These are phyloP conservation scores for Cepaea hortensis DNA, from an alignment of 2,888 invertebrate species.

Conservation along the genomic window DNA sequence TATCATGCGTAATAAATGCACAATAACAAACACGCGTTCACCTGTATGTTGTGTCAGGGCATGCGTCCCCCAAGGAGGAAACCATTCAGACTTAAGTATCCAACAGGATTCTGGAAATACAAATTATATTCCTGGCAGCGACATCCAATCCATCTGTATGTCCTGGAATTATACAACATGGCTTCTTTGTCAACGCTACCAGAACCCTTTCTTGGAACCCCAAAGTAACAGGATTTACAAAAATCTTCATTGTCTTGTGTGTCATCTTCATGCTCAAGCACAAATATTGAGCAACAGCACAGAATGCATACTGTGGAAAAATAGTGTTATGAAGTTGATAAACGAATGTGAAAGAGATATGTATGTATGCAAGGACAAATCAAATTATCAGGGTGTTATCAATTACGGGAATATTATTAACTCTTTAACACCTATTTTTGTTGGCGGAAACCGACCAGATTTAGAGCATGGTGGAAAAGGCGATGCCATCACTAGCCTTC, in stretches of 20 bases:
- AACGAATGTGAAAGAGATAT: not conserved
- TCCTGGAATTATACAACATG: not conserved
- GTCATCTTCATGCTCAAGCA: not conserved
- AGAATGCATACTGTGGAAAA: not conserved
- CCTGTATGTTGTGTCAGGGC: not conserved
- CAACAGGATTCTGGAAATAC: no score
- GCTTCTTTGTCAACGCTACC: constrained; percentile 14
- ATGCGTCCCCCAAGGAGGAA: not conserved
- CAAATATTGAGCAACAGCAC: not conserved
- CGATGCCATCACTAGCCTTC: not conserved
- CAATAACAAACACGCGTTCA: not conserved
- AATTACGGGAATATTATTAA: no score
- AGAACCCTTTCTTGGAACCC: not conserved
- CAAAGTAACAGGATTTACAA: not conserved
- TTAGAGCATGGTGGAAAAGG: not conserved
- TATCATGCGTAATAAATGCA: not conserved
- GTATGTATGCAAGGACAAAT: not conserved
- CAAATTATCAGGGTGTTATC: not conserved
- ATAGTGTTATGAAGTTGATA: not conserved
- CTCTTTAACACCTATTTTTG: no score
- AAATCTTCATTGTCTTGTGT: not conserved
- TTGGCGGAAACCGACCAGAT: no score
- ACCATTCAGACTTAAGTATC: not conserved
- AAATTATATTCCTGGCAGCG: not conserved
- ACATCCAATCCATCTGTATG: not conserved